These are phyloP conservation scores for Cossypha dichroa DNA, from an alignment of 2,797 vertebrate species.

Conservation along the genomic window DNA sequence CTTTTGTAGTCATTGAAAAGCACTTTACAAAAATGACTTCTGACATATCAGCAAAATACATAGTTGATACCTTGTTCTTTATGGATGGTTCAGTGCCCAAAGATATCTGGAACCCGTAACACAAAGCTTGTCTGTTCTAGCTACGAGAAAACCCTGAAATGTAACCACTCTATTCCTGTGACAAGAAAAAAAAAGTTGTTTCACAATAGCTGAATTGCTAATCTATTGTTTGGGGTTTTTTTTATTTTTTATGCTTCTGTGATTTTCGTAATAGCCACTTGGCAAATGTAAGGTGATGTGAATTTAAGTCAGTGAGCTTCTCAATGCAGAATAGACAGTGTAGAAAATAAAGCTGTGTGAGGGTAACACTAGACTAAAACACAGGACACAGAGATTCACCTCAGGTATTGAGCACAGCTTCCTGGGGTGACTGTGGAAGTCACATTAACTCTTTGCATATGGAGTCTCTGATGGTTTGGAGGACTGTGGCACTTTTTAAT, in stretches of 20 bases:
- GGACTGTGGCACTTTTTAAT: background rate
- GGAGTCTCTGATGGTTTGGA: background rate
- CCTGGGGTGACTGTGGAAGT: background rate
- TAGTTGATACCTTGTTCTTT: background rate
- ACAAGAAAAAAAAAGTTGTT: background rate
- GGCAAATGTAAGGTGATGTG: background rate
- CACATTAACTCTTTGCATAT: background rate
- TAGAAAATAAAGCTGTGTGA: background rate
- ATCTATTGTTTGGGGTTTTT: accelerated
- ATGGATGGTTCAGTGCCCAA: background rate
- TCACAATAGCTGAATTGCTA: background rate
- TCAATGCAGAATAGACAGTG: background rate
- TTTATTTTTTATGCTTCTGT: background rate
- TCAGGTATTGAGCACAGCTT: background rate
- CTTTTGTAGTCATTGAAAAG: background rate
- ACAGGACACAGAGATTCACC: background rate
- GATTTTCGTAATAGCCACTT: background rate
- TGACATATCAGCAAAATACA: background rate
- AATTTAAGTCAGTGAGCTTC: background rate
- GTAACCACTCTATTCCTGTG: background rate
- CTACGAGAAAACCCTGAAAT: background rate
- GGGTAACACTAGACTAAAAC: background rate
- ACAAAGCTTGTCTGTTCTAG: background rate
- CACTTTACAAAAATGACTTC: background rate
- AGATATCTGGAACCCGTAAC: background rate